Evolutionary conservation across 2,797 vertebrate species (phyloP), one percentile per base, ranked within the genome.

Genomic region (Emys orbicularis): DNA sequence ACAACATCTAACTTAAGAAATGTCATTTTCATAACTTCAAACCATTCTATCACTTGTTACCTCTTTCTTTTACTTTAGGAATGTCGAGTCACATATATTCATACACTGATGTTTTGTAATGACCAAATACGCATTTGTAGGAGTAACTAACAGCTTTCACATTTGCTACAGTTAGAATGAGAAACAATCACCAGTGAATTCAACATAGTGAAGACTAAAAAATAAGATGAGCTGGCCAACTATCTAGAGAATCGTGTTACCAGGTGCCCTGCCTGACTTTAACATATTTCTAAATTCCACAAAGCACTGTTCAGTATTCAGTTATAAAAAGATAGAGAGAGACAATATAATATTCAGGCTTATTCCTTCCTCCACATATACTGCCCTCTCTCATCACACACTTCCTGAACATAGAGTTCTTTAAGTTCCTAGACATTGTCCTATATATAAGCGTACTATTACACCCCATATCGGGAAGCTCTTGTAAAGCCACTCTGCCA

Each of bases 21-120:
- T 12, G 0, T 15, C 4, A 27, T 90, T 85, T 86, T 85, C 15
- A 1, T 10, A 59, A 50, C 91, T 94, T 90, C 81, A 90, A 79
- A 3, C 1, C 15, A 89, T 80, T 61, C 0, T 2, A 59, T 84
- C 86, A 84, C 79, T 41, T 34, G 41, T 53, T 90, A 74, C 5
- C 84, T 90, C 88, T 18, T 82, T 1, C 2, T 25, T 9, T 6
- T 76, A 50, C 50, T 50, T 50, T 50, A 50, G 80, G 41, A 31
- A 44, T 57, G 88, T 4, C 9, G 81, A 95, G 74, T 84, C 19
- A 56, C 83, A 82, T 82, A 79, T 90, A 85, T n/a, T 49, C 16
- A 80, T 16, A 8, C 12, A 50, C 65, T 74, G 34, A 29, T 44
- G 65, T 96, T 82, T 10, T 82, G 10, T n/a, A 44, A 89, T 84